Conservation (phyloP, 2,888 invertebrate genomes). For the Ganaspis brasiliensis region DNA sequence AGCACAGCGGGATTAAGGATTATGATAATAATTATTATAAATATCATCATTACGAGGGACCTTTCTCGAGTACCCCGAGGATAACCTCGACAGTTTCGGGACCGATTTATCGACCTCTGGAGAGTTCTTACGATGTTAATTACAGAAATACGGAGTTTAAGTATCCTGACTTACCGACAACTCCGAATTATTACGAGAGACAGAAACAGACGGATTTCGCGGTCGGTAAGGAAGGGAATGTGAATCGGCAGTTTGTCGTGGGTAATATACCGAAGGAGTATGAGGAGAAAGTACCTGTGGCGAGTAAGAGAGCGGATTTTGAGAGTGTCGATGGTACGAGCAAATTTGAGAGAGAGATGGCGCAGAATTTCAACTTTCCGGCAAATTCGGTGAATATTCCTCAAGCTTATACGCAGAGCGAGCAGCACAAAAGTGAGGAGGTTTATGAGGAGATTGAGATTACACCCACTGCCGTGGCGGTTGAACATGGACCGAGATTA, state of each 20-base stretch:
- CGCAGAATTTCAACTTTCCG: conserved; percentile 63
- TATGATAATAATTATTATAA: conserved; percentile 68
- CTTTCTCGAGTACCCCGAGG: conserved; percentile 80
- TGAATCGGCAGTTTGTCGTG: conserved; percentile 84
- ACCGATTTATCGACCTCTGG: conserved; percentile 66
- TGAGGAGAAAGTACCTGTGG: conserved; percentile 46
- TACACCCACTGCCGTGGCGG: conserved; percentile 75
- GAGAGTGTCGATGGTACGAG: conserved; percentile 56
- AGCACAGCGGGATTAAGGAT: conserved; percentile 45
- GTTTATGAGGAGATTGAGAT: conserved; percentile 75
- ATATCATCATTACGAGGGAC: conserved; percentile 70
- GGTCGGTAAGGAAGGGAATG: conserved; percentile 56
- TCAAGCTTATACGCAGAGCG: conserved; percentile 34
- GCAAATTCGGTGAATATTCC: conserved; percentile 55
- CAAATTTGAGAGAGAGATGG: conserved; percentile 48
- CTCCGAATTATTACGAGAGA: conserved; percentile 72
- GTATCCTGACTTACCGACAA: conserved; percentile 71
- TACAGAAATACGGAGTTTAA: conserved; percentile 74
- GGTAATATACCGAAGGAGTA: conserved; percentile 85
- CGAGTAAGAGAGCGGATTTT: conserved; percentile 55
- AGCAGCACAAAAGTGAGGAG: conserved; percentile 52
- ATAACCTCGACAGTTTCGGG: conserved; percentile 62
- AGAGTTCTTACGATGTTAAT: conserved; percentile 68
- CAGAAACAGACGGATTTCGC: conserved; percentile 58
- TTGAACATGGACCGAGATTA: conserved; percentile 80